Percentiles rank a stretch among this genome's conserved stretches.
Evolutionary conservation across 2,797 vertebrate genomes (phyloP).

Genomic region (Squalus acanthias): DNA sequence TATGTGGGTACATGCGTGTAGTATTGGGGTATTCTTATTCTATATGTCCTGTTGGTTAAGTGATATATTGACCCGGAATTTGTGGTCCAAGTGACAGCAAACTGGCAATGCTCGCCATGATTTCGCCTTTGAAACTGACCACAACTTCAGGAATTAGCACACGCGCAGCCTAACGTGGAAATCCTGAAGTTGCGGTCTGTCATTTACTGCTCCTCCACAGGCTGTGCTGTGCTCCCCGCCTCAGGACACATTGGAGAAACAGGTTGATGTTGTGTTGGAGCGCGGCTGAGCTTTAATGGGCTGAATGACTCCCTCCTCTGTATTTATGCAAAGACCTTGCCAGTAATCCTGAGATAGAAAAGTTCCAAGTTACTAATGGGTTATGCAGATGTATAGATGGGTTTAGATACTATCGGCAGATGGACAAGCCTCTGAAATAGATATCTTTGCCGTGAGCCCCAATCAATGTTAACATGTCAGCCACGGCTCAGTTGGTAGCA

Average conservation of each 20-base stretch:
- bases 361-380: background rate
- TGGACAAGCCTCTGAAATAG: background rate
- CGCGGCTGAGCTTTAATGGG: background rate
- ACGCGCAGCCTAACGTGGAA: too few species aligned
- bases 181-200: too few species aligned
- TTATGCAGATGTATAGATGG: background rate
- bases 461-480: background rate
- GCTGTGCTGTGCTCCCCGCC: too few species aligned
- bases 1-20: too few species aligned
- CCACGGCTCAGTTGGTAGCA: too few species aligned
- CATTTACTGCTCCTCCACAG: too few species aligned
- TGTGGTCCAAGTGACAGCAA: too few species aligned
- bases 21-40: background rate
- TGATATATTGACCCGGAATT: background rate
- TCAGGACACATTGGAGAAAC: background rate
- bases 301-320: background rate
- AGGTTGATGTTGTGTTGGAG: background rate
- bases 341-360: background rate
- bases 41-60: background rate
- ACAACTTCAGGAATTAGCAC: too few species aligned
- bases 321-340: background rate
- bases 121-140: too few species aligned
- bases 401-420: background rate
- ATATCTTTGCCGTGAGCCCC: background rate
- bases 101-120: too few species aligned